These are phyloP conservation scores for Lumbricus terrestris DNA, from an alignment of 2,888 invertebrate genomes.

Conservation along the genomic window DNA sequence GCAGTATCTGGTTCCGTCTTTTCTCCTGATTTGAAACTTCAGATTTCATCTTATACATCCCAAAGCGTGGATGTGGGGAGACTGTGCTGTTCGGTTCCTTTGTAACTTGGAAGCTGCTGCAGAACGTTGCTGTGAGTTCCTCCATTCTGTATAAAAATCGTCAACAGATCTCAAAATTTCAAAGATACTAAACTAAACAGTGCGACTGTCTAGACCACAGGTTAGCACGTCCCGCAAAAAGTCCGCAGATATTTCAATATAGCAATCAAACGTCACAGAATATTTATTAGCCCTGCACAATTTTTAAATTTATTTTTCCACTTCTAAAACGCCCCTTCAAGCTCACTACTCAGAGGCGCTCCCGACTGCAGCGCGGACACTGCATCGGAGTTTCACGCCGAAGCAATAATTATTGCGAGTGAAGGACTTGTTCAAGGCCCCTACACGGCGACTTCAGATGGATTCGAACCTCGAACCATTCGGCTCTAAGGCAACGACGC, in stretches of 20 bases:
- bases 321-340: too few relatives aligned
- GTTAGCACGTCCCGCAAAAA: too few relatives aligned
- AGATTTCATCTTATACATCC: slow-evolving; percentile 56
- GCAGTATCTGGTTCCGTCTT: slow-evolving; percentile 64
- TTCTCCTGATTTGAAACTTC: slow-evolving; percentile 62
- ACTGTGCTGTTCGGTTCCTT: slow-evolving; percentile 48
- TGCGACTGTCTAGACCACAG: too few relatives aligned
- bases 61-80: slow-evolving; percentile 52
- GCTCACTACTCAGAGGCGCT: too few relatives aligned
- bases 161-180: background rate
- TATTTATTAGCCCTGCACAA: background rate
- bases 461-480: too few relatives aligned
- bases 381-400: too few relatives aligned
- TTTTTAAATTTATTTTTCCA: too few relatives aligned
- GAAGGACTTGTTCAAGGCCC: too few relatives aligned
- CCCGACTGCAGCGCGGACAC: too few relatives aligned
- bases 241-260: background rate
- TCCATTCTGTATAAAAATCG: slow-evolving; percentile 46
- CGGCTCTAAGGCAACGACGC: too few relatives aligned
- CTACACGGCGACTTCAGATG: too few relatives aligned
- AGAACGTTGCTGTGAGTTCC: slow-evolving; percentile 47
- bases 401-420: too few relatives aligned
- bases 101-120: slow-evolving; percentile 47
- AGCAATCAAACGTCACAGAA: background rate
- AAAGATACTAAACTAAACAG: background rate